Evolutionary conservation across 2,113 vertebrate species (phyloP).

Genomic region (Podarcis raffonei): DNA sequence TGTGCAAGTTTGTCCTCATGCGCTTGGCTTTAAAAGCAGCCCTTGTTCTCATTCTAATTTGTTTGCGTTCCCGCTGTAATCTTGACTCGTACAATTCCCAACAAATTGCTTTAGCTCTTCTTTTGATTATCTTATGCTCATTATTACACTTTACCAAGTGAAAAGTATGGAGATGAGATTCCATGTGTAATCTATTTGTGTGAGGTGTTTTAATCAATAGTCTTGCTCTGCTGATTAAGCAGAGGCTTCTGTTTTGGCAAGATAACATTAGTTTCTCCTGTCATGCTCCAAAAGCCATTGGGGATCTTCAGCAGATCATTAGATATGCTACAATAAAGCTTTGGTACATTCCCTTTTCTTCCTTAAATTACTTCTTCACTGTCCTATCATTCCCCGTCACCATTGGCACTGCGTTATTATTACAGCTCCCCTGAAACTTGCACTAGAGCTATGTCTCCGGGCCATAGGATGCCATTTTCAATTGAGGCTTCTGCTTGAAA

Average conservation of each 20-base stretch:
- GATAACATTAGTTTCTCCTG: slow-evolving; percentile 91
- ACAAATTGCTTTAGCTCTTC: slow-evolving; percentile 72
- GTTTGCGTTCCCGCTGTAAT: slow-evolving; percentile 70
- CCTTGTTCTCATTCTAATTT: slow-evolving; percentile 60
- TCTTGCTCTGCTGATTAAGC: slow-evolving; percentile 91
- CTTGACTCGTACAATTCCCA: slow-evolving; percentile 66
- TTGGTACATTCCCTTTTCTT: slow-evolving; percentile 79
- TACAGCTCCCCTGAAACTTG: slow-evolving; percentile 78
- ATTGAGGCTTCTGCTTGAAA: slow-evolving; percentile 80
- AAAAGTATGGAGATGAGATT: slow-evolving; percentile 78
- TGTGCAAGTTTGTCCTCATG: not conserved
- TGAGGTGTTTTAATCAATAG: slow-evolving; percentile 89
- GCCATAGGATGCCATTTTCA: slow-evolving; percentile 80
- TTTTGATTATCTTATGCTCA: slow-evolving; percentile 73
- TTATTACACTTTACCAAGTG: slow-evolving; percentile 75
- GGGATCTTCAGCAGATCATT: slow-evolving; percentile 89
- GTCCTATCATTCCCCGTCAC: slow-evolving; percentile 78
- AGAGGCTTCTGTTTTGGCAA: slow-evolving; percentile 84
- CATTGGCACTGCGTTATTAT: slow-evolving; percentile 72
- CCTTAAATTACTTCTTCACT: slow-evolving; percentile 86
- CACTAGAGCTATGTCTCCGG: slow-evolving; percentile 76
- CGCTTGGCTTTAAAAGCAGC: slow-evolving; percentile 51
- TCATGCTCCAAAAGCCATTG: slow-evolving; percentile 84
- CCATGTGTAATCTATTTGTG: slow-evolving; percentile 79
- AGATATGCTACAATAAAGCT: slow-evolving; percentile 88